Evolutionary conservation across 2,797 vertebrate species (phyloP).

Genomic region (Avahi laniger): DNA sequence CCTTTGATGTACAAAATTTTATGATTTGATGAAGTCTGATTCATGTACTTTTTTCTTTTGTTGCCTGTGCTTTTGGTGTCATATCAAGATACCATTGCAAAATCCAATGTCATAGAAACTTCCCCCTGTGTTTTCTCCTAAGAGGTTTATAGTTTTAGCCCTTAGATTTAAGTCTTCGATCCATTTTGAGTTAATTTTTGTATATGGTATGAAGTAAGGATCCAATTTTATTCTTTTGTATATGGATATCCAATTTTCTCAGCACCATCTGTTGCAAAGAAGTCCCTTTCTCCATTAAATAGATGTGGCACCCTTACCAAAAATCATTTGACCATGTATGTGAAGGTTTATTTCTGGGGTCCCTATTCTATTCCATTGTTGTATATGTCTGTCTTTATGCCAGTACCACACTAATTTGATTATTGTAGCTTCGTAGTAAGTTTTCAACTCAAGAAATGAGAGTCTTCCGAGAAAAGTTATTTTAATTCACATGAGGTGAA

Average conservation of each 20-base stretch:
- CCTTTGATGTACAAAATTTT: background rate
- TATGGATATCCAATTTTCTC: background rate
- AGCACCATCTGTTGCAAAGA: background rate
- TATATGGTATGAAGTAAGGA: background rate
- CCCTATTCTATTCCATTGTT: background rate
- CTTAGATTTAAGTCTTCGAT: background rate
- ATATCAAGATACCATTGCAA: background rate
- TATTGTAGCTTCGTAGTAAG: background rate
- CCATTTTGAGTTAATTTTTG: background rate
- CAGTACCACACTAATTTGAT: background rate
- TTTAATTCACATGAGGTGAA: background rate
- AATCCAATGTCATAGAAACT: background rate
- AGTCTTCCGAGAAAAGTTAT: background rate
- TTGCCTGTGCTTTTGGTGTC: background rate
- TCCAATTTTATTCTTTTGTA: background rate
- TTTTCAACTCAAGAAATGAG: background rate
- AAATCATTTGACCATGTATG: background rate
- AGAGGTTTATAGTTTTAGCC: background rate
- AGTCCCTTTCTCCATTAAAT: background rate
- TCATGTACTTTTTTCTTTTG: background rate
- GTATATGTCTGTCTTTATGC: background rate
- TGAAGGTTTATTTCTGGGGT: background rate
- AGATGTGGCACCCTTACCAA: background rate
- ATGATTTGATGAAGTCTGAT: background rate
- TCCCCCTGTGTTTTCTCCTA: background rate